Evolutionary conservation across 1,140 invertebrate genomes (phyloP).

Genomic region (Trachymyrmex septentrionalis): DNA sequence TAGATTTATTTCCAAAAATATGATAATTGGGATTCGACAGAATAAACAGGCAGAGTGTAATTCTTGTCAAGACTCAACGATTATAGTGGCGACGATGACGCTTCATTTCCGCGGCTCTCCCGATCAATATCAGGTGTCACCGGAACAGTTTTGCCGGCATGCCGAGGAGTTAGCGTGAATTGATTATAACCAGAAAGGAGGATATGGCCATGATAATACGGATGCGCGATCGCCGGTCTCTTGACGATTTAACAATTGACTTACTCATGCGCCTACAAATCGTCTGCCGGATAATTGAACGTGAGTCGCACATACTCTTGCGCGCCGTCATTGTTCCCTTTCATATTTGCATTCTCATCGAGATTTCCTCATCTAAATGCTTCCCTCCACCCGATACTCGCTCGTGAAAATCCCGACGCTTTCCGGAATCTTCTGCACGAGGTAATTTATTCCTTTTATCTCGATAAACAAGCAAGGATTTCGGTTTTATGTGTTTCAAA

Average conservation of each 20-base stretch:
- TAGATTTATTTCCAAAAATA: background rate
- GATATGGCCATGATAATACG: conserved; percentile 77
- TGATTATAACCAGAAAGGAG: conserved; percentile 71
- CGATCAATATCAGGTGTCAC: conserved; percentile 67
- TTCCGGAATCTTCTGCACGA: background rate
- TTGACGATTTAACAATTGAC: conserved; percentile 79
- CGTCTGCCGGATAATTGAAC: conserved; percentile 64
- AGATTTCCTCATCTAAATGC: conserved; percentile 20
- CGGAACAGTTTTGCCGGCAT: conserved; percentile 58
- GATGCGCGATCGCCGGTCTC: conserved; percentile 62
- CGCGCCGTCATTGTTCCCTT: background rate
- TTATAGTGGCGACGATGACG: conserved; percentile 59
- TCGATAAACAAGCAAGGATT: background rate
- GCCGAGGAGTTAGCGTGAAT: conserved; percentile 54
- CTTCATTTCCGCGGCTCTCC: conserved; percentile 59
- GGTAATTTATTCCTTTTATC: background rate
- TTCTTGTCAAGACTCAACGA: conserved; percentile 50
- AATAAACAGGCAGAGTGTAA: conserved; percentile 8
- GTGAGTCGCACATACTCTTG: background rate
- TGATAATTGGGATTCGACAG: background rate
- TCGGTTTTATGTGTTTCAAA: background rate
- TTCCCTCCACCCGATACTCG: background rate
- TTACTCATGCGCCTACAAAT: conserved; percentile 58
- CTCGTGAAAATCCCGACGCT: background rate
- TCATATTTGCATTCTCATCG: conserved; percentile 28